Conservation (phyloP, 2,113 vertebrate genomes). For the Albula goreensis region DNA sequence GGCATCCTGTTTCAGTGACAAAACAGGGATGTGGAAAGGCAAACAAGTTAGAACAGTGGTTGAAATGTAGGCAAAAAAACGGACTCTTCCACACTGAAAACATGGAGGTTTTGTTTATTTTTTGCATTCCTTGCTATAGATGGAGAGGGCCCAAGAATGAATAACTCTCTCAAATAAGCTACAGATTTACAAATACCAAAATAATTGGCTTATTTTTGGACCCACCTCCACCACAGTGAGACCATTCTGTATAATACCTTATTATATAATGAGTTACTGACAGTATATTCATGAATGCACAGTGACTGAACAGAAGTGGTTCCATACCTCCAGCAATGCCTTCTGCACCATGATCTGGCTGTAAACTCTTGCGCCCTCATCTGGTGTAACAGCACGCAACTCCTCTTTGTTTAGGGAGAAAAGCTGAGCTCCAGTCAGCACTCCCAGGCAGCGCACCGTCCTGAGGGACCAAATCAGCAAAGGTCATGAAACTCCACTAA, state of each 20-base stretch:
- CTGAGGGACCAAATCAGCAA: conserved; percentile 46
- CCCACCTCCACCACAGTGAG: background rate
- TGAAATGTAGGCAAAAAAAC: background rate
- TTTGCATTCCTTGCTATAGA: too few species aligned
- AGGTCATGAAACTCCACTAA: background rate
- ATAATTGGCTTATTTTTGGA: background rate
- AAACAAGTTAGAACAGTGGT: too few species aligned
- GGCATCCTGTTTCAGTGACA: conserved; percentile 57
- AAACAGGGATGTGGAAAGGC: background rate
- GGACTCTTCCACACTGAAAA: too few species aligned
- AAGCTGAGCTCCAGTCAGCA: conserved; percentile 73
- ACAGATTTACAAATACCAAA: background rate
- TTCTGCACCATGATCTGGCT: conserved; percentile 86
- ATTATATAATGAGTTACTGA: background rate
- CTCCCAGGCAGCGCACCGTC: conserved; percentile 68
- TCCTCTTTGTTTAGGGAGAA: conserved; percentile 80
- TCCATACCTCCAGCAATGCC: conserved; percentile 73
- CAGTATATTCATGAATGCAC: background rate
- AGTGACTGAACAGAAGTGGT: background rate
- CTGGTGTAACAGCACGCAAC: conserved; percentile 70
- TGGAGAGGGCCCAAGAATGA: too few species aligned
- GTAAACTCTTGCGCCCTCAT: conserved; percentile 79
- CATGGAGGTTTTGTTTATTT: too few species aligned
- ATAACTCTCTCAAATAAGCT: too few species aligned
- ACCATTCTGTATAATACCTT: too few species aligned